Conservation (phyloP, 2,888 invertebrate species). For the Lacanobia wlatinum region DNA sequence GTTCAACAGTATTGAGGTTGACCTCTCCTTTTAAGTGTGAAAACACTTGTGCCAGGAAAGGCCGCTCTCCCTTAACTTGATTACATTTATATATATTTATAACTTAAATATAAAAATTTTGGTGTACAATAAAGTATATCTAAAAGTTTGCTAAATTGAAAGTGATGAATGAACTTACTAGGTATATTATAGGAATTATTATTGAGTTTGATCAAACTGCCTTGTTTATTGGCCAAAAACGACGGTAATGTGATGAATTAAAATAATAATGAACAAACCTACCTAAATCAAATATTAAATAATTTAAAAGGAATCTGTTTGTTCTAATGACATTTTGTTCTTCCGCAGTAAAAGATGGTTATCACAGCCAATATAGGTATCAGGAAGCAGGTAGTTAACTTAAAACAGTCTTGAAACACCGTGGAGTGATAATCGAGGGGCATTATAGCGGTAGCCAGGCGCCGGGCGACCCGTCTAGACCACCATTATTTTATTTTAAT, state of each 20-base stretch:
- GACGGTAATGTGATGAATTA: too few relatives aligned
- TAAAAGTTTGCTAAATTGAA: too few relatives aligned
- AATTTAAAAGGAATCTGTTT: slow-evolving; percentile 2
- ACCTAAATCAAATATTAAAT: not conserved
- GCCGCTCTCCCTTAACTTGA: too few relatives aligned
- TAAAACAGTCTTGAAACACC: slow-evolving; percentile 72
- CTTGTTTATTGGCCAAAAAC: not conserved
- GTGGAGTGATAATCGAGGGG: slow-evolving; percentile 70
- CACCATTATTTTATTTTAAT: slow-evolving; percentile 72
- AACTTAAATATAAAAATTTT: too few relatives aligned
- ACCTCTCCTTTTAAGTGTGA: too few relatives aligned
- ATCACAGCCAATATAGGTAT: slow-evolving; percentile 8
- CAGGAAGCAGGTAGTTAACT: slow-evolving; percentile 51
- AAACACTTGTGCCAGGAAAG: too few relatives aligned
- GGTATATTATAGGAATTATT: not conserved
- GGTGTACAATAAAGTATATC: too few relatives aligned
- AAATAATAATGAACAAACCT: too few relatives aligned
- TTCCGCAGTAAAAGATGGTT: not conserved
- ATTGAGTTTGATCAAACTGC: not conserved
- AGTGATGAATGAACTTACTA: too few relatives aligned
- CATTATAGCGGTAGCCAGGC: slow-evolving; percentile 70
- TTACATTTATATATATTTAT: too few relatives aligned
- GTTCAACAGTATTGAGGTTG: too few relatives aligned
- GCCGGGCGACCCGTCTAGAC: slow-evolving; percentile 74
- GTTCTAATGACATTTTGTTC: not conserved